A percentile compares a stretch with the other conserved stretches of the same genome.
Conservation (phyloP, 2,113 vertebrate species). For the Sardina pilchardus region DNA sequence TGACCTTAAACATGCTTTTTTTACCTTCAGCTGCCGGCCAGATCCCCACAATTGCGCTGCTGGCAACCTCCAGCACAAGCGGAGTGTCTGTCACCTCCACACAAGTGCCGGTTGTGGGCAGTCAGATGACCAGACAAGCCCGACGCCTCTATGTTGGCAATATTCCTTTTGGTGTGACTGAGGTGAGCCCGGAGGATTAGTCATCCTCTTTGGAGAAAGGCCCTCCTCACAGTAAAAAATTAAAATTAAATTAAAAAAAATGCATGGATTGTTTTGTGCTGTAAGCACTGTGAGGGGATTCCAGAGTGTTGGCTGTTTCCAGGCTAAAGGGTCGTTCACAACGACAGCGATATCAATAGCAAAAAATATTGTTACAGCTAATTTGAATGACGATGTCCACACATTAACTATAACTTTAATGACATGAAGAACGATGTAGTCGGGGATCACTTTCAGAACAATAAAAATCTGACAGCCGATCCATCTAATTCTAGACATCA, state of each 20-base stretch:
- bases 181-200: slow-evolving; percentile 48
- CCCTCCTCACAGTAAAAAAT: neutral
- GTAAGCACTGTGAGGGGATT: neutral
- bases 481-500: too few species aligned
- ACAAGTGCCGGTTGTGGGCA: slow-evolving; percentile 70
- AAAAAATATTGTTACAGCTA: too few species aligned
- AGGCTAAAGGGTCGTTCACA: neutral
- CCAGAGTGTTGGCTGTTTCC: neutral
- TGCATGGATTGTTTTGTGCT: neutral
- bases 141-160: slow-evolving; percentile 76
- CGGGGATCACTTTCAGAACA: too few species aligned
- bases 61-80: slow-evolving; percentile 62
- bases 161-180: slow-evolving; percentile 72
- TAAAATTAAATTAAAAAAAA: neutral
- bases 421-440: too few species aligned
- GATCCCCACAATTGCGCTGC: slow-evolving; percentile 69
- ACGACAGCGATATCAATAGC: too few species aligned
- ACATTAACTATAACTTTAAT: too few species aligned
- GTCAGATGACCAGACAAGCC: slow-evolving; percentile 76
- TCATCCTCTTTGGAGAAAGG: neutral
- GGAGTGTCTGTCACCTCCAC: slow-evolving; percentile 64
- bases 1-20: neutral
- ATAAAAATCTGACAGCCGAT: too few species aligned
- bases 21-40: slow-evolving; percentile 62
- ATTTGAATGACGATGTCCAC: too few species aligned